These are phyloP conservation scores for Beaufortia kweichowensis DNA, from an alignment of 2,113 vertebrate species.

Conservation along the genomic window DNA sequence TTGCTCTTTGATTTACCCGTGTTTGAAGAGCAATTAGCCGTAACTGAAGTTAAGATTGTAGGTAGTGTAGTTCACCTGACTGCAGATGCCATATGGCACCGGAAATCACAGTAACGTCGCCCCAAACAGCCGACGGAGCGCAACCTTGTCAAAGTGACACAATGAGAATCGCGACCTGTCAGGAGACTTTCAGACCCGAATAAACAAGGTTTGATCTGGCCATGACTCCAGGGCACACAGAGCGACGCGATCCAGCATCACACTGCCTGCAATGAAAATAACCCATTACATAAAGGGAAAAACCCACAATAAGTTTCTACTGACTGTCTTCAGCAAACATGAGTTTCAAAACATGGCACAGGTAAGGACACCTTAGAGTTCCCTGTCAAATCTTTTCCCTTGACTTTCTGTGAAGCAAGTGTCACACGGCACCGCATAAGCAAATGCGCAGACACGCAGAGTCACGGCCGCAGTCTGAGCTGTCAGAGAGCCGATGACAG, in stretches of 20 bases:
- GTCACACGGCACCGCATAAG: neutral
- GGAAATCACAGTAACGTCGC: slow-evolving; percentile 17
- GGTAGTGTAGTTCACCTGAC: slow-evolving; percentile 5
- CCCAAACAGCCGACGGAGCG: neutral
- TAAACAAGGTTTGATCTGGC: slow-evolving; percentile 18
- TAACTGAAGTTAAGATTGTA: neutral
- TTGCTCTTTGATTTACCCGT: neutral
- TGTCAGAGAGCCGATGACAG: slow-evolving; percentile 33
- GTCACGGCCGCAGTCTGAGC: slow-evolving; percentile 25
- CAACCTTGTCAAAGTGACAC: slow-evolving; percentile 7
- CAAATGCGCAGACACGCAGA: neutral
- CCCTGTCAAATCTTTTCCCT: slow-evolving; percentile 15
- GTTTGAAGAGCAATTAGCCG: neutral
- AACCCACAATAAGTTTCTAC: neutral
- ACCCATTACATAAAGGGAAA: neutral
- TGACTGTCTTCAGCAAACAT: slow-evolving; percentile 10
- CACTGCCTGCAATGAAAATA: slow-evolving; percentile 14
- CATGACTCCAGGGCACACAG: slow-evolving; percentile 1
- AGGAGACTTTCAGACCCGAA: slow-evolving; percentile 11
- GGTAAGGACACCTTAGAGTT: slow-evolving; percentile 7
- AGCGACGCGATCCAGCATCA: neutral
- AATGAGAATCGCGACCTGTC: slow-evolving; percentile 28
- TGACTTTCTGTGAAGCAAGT: neutral
- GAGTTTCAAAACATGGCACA: slow-evolving; percentile 10
- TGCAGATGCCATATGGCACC: slow-evolving; percentile 12